Evolutionary conservation across 1,140 invertebrate genomes (phyloP).

Genomic region (Drosophila bipectinata): DNA sequence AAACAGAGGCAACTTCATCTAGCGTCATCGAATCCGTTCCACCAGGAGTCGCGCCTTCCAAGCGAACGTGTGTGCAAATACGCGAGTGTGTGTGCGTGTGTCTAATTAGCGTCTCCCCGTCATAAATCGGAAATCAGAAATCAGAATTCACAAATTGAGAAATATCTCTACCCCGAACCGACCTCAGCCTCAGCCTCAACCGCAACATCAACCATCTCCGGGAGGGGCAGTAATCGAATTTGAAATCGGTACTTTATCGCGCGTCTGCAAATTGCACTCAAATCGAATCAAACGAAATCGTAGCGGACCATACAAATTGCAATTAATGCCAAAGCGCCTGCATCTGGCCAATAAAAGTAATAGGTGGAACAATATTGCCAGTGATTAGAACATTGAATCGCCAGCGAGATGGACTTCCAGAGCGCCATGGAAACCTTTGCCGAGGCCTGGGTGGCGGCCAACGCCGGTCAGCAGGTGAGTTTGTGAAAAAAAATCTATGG

Average conservation of each 20-base stretch:
- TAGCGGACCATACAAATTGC: constrained; percentile 62
- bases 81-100: constrained; percentile 59
- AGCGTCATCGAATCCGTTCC: constrained; percentile 67
- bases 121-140: constrained; percentile 2
- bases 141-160: constrained; percentile 5
- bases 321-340: constrained; percentile 70
- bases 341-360: constrained; percentile 33
- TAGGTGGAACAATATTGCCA: constrained; percentile 26
- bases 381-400: constrained; percentile 26
- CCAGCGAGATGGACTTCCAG: constrained; percentile 94
- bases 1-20: constrained; percentile 8
- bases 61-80: constrained; percentile 27
- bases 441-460: constrained; percentile 97
- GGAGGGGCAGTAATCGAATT: constrained; percentile 23
- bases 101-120: constrained; percentile 63
- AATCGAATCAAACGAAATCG: constrained; percentile 19
- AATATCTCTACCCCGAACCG: neutral
- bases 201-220: neutral
- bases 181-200: neutral
- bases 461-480: constrained; percentile 89
- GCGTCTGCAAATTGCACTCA: constrained; percentile 46
- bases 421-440: constrained; percentile 98
- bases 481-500: neutral
- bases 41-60: constrained; percentile 37
- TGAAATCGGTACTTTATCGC: constrained; percentile 66